Conservation (phyloP, 2,113 vertebrate genomes). For the Antigone vipio region DNA sequence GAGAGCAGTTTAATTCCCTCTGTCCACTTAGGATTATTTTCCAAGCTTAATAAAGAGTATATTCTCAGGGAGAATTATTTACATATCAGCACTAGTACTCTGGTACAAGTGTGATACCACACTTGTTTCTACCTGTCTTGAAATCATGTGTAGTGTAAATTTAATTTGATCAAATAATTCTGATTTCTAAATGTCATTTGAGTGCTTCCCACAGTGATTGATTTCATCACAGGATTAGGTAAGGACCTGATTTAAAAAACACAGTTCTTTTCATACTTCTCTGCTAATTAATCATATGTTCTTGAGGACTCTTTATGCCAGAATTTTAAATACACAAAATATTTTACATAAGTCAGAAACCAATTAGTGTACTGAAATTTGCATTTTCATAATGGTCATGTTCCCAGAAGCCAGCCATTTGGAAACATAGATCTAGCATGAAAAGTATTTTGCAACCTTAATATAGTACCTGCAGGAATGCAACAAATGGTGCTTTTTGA, state of each 20-base stretch:
- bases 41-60: neutral
- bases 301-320: neutral
- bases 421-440: neutral
- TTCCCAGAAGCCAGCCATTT: neutral
- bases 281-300: neutral
- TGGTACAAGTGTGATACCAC: neutral
- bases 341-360: neutral
- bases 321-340: neutral
- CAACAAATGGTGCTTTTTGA: rapidly evolving
- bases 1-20: neutral
- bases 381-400: neutral
- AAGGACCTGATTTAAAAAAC: neutral
- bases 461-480: neutral
- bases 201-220: neutral
- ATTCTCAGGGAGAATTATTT: neutral
- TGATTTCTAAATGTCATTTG: neutral
- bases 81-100: neutral
- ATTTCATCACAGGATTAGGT: neutral
- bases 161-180: neutral
- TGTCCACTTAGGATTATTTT: neutral
- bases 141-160: neutral
- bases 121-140: neutral
- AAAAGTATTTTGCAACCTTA: neutral
- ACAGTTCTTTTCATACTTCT: neutral
- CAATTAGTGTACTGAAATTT: neutral